phyloP scores from a whole-genome alignment of 2,113 vertebrate genomes.

The Oreamnos americanus region DNA sequence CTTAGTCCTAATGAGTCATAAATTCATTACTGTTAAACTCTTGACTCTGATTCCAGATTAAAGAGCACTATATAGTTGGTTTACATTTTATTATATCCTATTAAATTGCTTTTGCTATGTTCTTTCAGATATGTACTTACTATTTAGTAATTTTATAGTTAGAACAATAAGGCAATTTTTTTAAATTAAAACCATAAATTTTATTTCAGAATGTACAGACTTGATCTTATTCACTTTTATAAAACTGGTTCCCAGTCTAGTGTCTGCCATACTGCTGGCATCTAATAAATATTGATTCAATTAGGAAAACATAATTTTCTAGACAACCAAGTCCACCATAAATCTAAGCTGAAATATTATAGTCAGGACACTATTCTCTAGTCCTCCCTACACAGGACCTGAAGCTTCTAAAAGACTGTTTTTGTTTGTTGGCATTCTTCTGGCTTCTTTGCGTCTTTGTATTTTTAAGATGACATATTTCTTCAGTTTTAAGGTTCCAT shows the following conservation, averaged over 20 bases:
- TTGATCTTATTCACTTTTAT: neutral
- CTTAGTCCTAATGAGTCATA: conserved; percentile 54
- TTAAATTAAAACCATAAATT: neutral
- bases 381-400: neutral
- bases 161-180: neutral
- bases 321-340: neutral
- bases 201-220: neutral
- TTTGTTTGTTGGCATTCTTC: neutral
- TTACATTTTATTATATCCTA: conserved; percentile 29
- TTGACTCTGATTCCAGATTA: conserved; percentile 31
- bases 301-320: neutral
- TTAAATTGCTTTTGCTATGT: conserved; percentile 34
- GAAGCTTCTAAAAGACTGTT: neutral
- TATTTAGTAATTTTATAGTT: conserved; percentile 8
- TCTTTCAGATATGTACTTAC: conserved; percentile 34
- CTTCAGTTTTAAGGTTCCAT: neutral
- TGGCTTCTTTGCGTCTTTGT: neutral
- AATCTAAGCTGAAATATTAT: neutral
- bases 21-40: conserved; percentile 42
- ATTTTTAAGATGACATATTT: neutral
- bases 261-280: neutral
- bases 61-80: conserved; percentile 33
- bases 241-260: neutral
- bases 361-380: neutral
- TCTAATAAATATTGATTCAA: neutral